Evolutionary conservation across 2,797 vertebrate species (phyloP), one percentile per base, ranked within the genome.

Genomic region (Acrocephalus scirpaceus): DNA sequence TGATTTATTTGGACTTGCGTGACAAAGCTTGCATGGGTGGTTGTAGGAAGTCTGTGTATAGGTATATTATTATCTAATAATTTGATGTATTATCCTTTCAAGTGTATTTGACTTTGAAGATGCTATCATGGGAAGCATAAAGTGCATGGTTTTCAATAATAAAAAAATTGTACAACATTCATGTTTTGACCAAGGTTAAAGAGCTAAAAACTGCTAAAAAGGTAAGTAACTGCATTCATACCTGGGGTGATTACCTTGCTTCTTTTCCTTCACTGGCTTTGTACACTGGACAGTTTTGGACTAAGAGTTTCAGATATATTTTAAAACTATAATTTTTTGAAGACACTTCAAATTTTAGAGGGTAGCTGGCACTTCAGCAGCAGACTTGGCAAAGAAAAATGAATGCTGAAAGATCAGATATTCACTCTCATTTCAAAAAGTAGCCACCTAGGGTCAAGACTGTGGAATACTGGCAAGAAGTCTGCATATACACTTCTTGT

Each of bases 21-120:
- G 42, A 67, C 51, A 90, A 90, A 64, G 25, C 56, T 91, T 79
- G 11, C n/a, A 29, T 47, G 50, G 11, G 50, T 88, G 53, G 51
- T 19, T 82, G 44, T n/a, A 82, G 27, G 25, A 70, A 78, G 21
- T 86, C 36, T 82, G 13, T 12, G 29, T 44, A 18, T 40, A 65
- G 27, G 29, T 65, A 32, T 42, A 66, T 60, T 60, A 6, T 77
- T 91, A 80, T 38, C 15, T 47, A 62, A 66, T 92, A 80, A 80
- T 86, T 88, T 91, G 32, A 69, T 80, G 89, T 91, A 78, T 75
- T 93, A 51, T 6, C 2, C 21, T 69, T 86, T 89, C 84, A 86
- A 91, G 20, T 88, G 29, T 82, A 57, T 95, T 78, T 91, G 73
- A 76, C 48, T 91, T 92, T 85, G 42, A 90, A 94, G 86, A 92